Conservation (phyloP, 92 coral and sea anemone genomes). For the Diadumene lineata region DNA sequence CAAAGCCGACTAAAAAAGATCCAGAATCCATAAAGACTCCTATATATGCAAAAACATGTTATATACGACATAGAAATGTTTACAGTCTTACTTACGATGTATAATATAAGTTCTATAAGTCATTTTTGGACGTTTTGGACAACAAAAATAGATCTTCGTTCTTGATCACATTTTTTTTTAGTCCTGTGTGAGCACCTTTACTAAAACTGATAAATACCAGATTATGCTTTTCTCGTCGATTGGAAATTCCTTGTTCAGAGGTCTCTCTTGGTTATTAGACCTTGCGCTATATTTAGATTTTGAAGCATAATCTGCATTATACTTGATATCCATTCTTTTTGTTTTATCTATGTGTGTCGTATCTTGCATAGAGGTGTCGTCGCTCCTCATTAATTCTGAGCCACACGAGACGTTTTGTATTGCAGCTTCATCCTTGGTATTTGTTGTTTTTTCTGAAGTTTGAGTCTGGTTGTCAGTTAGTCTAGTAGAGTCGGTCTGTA, state of each 20-base stretch:
- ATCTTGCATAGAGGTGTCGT: not conserved
- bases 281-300: not conserved
- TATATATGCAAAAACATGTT: too few species aligned
- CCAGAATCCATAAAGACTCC: too few species aligned
- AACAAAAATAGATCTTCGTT: too few species aligned
- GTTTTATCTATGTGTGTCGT: too few species aligned
- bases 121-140: too few species aligned
- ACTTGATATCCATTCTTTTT: too few species aligned
- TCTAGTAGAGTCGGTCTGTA: too few species aligned
- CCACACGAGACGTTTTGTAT: not conserved
- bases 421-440: not conserved
- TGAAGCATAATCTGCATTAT: not conserved
- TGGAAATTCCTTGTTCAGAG: not conserved
- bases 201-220: slow-evolving; percentile 24
- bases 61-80: too few species aligned
- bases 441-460: not conserved
- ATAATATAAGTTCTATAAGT: too few species aligned
- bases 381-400: not conserved
- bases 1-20: too few species aligned
- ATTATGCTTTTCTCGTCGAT: slow-evolving; percentile 8
- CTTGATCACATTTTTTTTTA: not conserved
- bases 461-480: not conserved
- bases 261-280: not conserved
- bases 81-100: too few species aligned
- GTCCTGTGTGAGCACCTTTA: slow-evolving; percentile 1